Evolutionary conservation across 2,888 invertebrate species (phyloP).

Genomic region (Leistus spinibarbis): DNA sequence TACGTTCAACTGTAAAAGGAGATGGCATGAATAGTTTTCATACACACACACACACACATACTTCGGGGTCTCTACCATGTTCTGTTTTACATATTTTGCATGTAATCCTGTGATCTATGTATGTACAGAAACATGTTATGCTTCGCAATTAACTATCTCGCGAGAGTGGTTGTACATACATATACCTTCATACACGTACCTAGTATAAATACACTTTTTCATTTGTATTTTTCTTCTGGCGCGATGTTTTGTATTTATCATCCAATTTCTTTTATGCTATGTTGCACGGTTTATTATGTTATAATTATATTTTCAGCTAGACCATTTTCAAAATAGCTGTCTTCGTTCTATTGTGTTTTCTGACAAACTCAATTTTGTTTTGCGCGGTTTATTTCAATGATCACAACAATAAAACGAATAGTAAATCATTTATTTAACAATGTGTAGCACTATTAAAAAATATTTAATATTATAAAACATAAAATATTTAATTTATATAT

Average conservation of each 20-base stretch:
- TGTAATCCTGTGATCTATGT: conserved; percentile 29
- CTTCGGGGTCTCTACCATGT: background rate
- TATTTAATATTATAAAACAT: too few species aligned
- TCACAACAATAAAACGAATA: too few species aligned
- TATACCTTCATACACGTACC: background rate
- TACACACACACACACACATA: background rate
- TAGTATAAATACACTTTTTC: background rate
- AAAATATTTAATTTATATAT: too few species aligned
- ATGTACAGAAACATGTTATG: conserved; percentile 8
- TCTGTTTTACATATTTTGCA: conserved; percentile 23
- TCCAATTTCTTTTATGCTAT: background rate
- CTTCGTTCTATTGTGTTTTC: too few species aligned
- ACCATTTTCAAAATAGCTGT: background rate
- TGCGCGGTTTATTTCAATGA: too few species aligned
- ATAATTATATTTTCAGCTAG: background rate
- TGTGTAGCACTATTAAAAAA: too few species aligned
- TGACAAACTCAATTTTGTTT: too few species aligned
- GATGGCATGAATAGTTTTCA: background rate
- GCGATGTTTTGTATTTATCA: background rate
- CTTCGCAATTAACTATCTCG: background rate
- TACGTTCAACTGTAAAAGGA: conserved; percentile 21
- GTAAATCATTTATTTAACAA: too few species aligned
- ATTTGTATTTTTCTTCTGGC: background rate
- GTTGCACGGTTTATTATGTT: background rate
- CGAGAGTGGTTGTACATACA: background rate